Evolutionary conservation across 2,888 invertebrate genomes (phyloP), one percentile per base, ranked within the genome.

Genomic region (Parapristionchus giblindavisi): DNA sequence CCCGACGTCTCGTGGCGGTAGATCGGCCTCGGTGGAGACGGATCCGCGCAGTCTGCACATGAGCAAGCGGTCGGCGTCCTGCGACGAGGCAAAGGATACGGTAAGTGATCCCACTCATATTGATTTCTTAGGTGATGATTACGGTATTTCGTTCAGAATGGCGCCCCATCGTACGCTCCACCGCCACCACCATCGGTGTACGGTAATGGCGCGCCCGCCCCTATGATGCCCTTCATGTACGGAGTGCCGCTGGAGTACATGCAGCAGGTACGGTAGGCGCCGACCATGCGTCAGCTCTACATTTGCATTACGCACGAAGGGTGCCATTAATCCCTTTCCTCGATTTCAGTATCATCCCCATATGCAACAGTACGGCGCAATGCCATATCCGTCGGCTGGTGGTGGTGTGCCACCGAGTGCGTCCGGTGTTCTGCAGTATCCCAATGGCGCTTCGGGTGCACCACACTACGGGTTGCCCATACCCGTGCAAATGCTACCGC

Each of bases 331-430:
- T 14, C 54, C 27, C 32, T 54, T 54, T n/a, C n/a, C n/a, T 1
- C 54, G 29, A 14, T 8, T 32, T 2, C 54, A 32, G 54, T 29
- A 54, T 14, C 54, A 32, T 54, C 54, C 32, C 54, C 52, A 38
- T 38, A 63, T 63, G 63, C 27, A 24, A 2, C 40, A 38, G 8
- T 38, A 24, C 14, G 27, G n/a, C 2, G n/a, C 1, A 3, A 8
- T 3, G 29, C 29, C 43, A 17, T 63, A 63, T 29, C 38, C n/a
- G n/a, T n/a, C n/a, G n/a, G n/a, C n/a, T n/a, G 36, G 38, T 1
- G 63, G 63, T 43, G 63, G 63, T 63, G 63, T 63, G 43, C 27
- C 43, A 6, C 4, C 63, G 63, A 43, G 63, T 63, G 63, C 43
- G 27, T 17, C 43, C 27, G 63, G 40, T 34, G 40, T 29, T 27